Evolutionary conservation across 2,888 invertebrate genomes (phyloP).

Genomic region (Brachypterus glaber): DNA sequence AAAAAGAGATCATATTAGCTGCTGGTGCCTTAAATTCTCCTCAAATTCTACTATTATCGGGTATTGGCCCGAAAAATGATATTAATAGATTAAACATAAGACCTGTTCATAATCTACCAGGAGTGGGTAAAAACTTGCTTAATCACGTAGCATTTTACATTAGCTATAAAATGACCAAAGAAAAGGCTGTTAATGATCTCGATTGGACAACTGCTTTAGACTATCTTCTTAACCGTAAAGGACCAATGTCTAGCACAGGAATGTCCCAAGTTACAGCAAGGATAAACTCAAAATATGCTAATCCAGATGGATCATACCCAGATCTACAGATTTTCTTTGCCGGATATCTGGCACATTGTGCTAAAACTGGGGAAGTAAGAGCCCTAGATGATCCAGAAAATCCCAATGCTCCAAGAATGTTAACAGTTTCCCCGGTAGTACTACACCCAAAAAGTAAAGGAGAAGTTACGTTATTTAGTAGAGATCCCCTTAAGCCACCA

Average conservation of each 20-base stretch:
- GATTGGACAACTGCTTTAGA: conserved; percentile 54
- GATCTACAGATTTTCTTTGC: conserved; percentile 60
- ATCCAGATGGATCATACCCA: conserved; percentile 50
- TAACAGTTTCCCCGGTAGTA: conserved; percentile 49
- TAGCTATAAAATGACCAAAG: conserved; percentile 46
- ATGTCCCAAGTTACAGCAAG: conserved; percentile 59
- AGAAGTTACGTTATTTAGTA: conserved; percentile 51
- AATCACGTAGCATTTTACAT: conserved; percentile 57
- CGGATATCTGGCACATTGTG: conserved; percentile 53
- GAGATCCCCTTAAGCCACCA: conserved; percentile 60
- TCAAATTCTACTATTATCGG: conserved; percentile 56
- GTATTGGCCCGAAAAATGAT: conserved; percentile 54
- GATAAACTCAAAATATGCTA: conserved; percentile 51
- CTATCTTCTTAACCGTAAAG: conserved; percentile 49
- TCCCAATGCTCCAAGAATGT: conserved; percentile 31
- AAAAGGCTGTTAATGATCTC: conserved; percentile 46
- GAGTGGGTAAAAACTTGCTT: conserved; percentile 60
- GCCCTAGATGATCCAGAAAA: conserved; percentile 36
- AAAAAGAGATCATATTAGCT: conserved; percentile 51
- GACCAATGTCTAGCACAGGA: conserved; percentile 55
- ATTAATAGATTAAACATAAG: conserved; percentile 50
- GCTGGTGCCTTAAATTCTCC: conserved; percentile 59
- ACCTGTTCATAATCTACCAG: conserved; percentile 52
- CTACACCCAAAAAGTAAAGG: conserved; percentile 60
- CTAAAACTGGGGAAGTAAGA: conserved; percentile 42